These are phyloP conservation scores for Auanema sp. DNA, from an alignment of 2,888 invertebrate genomes.

Conservation along the genomic window DNA sequence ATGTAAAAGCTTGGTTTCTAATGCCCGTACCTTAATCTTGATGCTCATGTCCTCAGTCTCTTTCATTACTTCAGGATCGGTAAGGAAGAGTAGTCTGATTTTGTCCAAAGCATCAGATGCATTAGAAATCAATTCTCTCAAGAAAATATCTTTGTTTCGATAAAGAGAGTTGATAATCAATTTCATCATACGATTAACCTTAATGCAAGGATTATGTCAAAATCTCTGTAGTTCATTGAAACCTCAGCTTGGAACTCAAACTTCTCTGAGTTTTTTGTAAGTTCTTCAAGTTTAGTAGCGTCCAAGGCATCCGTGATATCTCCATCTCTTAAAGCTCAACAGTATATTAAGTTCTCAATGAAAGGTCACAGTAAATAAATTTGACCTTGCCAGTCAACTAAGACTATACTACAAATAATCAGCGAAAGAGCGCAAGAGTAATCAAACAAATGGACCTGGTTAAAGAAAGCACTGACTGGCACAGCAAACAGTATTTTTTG, in stretches of 20 bases:
- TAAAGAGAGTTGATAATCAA: slow-evolving; percentile 98
- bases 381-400: slow-evolving; percentile 10
- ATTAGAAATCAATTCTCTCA: slow-evolving; percentile 92
- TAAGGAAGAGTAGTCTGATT: slow-evolving; percentile 87
- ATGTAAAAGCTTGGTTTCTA: neutral
- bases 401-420: slow-evolving; percentile 7
- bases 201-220: neutral
- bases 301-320: slow-evolving; percentile 95
- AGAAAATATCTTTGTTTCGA: slow-evolving; percentile 87
- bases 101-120: slow-evolving; percentile 98
- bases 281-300: slow-evolving; percentile 87
- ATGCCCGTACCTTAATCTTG: slow-evolving; percentile 74
- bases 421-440: neutral
- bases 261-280: slow-evolving; percentile 79
- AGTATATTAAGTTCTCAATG: neutral
- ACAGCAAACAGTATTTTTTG: slow-evolving; percentile 12
- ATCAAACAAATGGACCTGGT: slow-evolving; percentile 7
- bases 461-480: slow-evolving; percentile 9
- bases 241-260: slow-evolving; percentile 91
- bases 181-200: slow-evolving; percentile 94
- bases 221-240: neutral
- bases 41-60: slow-evolving; percentile 82
- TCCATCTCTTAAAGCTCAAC: slow-evolving; percentile 77
- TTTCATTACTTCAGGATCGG: slow-evolving; percentile 79
- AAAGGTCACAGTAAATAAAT: slow-evolving; percentile 5